phyloP scores from a whole-genome alignment of 2,113 vertebrate species.

The Cacatua alba region DNA sequence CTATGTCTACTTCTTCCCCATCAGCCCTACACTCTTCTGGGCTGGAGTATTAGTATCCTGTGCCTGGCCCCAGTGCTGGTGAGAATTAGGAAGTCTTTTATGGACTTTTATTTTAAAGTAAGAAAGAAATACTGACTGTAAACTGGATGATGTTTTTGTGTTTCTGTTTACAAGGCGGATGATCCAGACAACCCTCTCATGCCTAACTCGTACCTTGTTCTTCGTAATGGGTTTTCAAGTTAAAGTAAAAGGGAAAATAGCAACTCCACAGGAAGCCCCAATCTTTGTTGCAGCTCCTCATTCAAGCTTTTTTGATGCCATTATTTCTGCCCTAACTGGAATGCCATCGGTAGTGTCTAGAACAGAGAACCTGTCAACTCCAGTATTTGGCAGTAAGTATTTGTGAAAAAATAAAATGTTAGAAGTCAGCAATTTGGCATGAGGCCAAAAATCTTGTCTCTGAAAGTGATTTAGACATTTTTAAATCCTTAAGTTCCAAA shows the following conservation, averaged over 20 bases:
- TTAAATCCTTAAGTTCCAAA: background rate
- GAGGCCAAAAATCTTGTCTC: background rate
- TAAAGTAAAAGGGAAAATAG: slow-evolving; percentile 12
- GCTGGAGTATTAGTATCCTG: too few relatives aligned
- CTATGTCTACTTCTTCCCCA: too few relatives aligned
- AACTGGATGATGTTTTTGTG: too few relatives aligned
- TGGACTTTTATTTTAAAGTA: too few relatives aligned
- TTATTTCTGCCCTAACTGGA: slow-evolving; percentile 85
- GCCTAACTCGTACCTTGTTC: too few relatives aligned
- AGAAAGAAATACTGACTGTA: too few relatives aligned
- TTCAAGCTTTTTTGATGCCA: slow-evolving; percentile 94
- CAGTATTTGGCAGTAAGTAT: slow-evolving; percentile 91
- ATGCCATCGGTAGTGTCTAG: slow-evolving; percentile 92
- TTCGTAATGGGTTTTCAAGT: too few relatives aligned
- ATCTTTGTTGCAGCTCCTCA: slow-evolving; percentile 92
- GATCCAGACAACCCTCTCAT: too few relatives aligned
- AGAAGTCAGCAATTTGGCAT: background rate
- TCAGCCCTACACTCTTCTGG: too few relatives aligned
- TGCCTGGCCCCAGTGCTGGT: too few relatives aligned
- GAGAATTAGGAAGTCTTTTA: too few relatives aligned
- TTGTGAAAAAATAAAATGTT: background rate
- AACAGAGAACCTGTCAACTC: slow-evolving; percentile 83
- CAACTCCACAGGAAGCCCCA: slow-evolving; percentile 80
- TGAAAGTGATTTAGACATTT: background rate
- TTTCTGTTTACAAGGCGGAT: too few relatives aligned